A percentile compares a stretch with the other conserved stretches of the same genome.
These are phyloP conservation scores for Epinotia demarniana DNA, from an alignment of 2,888 invertebrate species.

Conservation along the genomic window DNA sequence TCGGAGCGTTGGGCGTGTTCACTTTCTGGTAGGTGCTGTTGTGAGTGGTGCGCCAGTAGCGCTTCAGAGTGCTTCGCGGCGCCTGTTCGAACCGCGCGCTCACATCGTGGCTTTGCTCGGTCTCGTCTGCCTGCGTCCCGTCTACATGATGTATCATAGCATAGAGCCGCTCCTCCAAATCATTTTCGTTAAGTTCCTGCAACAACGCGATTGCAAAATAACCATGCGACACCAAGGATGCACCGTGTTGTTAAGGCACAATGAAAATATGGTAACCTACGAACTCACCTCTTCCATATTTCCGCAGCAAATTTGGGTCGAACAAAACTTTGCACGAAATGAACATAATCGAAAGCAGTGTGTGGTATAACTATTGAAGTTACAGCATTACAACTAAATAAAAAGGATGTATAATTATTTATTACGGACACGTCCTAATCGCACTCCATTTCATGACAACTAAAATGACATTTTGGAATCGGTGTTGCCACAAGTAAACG, in stretches of 20 bases:
- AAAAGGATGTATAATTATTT: conserved; percentile 68
- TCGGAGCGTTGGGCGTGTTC: conserved; percentile 55
- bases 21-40: conserved; percentile 62
- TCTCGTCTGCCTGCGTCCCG: conserved; percentile 67
- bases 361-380: conserved; percentile 67
- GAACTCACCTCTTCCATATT: conserved; percentile 81
- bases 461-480: conserved; percentile 57
- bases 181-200: conserved; percentile 81
- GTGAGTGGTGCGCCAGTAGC: conserved; percentile 72
- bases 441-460: conserved; percentile 68
- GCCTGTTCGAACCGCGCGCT: conserved; percentile 59
- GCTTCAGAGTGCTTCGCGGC: conserved; percentile 67
- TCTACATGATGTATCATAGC: conserved; percentile 80
- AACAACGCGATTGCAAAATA: conserved; percentile 62
- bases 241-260: conserved; percentile 63
- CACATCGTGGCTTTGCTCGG: conserved; percentile 53
- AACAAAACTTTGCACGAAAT: conserved; percentile 72
- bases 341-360: conserved; percentile 79
- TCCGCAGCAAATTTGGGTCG: conserved; percentile 71
- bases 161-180: conserved; percentile 79
- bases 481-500: conserved; percentile 15
- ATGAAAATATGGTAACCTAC: conserved; percentile 71
- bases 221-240: conserved; percentile 28
- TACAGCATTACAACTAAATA: conserved; percentile 75
- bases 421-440: conserved; percentile 75